phyloP scores from a whole-genome alignment of 2,888 invertebrate species.

The Sipha maydis region DNA sequence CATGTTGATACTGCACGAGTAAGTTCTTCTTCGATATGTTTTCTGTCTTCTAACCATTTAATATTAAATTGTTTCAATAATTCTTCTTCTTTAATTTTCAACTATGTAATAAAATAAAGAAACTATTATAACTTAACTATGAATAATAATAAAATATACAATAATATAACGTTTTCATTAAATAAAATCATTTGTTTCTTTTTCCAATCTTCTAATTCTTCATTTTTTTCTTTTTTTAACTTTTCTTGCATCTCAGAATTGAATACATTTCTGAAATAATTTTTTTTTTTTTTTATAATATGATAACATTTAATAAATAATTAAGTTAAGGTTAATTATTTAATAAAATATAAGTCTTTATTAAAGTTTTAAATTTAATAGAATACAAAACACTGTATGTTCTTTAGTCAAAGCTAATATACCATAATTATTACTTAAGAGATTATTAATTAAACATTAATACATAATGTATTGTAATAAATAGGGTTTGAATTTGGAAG shows the following conservation, averaged over 20 bases:
- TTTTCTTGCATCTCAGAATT: not conserved
- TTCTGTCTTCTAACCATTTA: constrained; percentile 43
- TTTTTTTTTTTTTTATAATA: too few relatives aligned
- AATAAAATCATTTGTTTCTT: constrained; percentile 43
- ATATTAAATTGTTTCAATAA: constrained; percentile 39
- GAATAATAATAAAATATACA: not conserved
- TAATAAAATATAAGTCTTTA: not conserved
- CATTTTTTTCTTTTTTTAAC: not conserved
- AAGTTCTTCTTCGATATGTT: constrained; percentile 47
- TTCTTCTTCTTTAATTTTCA: constrained; percentile 44
- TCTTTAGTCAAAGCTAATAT: not conserved
- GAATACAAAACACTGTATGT: not conserved
- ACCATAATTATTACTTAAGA: not conserved
- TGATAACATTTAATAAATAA: not conserved
- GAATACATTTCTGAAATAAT: constrained; percentile 8
- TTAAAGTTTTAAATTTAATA: not conserved
- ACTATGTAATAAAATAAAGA: constrained; percentile 11
- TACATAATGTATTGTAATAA: not conserved
- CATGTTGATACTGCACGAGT: constrained; percentile 7
- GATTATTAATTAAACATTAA: not conserved
- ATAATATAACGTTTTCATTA: constrained; percentile 40
- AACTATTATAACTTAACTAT: not conserved
- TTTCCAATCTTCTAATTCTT: constrained; percentile 44
- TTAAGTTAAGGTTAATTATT: not conserved
- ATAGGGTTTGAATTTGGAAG: not conserved